Evolutionary conservation across 2,888 invertebrate species (phyloP).

Genomic region (Hylaea fasciaria): DNA sequence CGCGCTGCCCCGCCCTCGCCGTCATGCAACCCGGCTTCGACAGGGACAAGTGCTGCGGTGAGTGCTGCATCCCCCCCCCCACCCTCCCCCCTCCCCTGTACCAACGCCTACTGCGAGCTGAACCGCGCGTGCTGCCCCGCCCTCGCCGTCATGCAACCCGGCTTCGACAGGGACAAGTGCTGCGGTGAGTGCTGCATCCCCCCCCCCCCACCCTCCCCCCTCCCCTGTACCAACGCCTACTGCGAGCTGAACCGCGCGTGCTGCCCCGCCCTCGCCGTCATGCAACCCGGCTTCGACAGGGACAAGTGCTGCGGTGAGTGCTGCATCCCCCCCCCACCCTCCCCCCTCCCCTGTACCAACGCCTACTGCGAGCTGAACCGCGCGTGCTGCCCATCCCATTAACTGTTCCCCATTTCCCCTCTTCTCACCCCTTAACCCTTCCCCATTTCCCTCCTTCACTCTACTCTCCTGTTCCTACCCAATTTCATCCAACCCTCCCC

Average conservation of each 20-base stretch:
- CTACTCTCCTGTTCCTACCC: conserved; percentile 63
- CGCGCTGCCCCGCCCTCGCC: conserved; percentile 42
- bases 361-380: conserved; percentile 50
- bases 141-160: conserved; percentile 23
- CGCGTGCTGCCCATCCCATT: neutral
- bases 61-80: conserved; percentile 32
- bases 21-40: conserved; percentile 43
- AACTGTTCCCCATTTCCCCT: conserved; percentile 17
- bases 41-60: conserved; percentile 55
- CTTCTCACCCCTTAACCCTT: conserved; percentile 37
- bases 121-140: conserved; percentile 45
- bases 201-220: conserved; percentile 27
- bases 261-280: conserved; percentile 12
- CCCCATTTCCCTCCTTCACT: too few species aligned
- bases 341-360: conserved; percentile 56
- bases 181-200: conserved; percentile 52
- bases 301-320: conserved; percentile 59
- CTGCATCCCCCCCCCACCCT: conserved; percentile 26
- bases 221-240: conserved; percentile 60
- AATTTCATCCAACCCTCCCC: too few species aligned
- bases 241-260: conserved; percentile 44
- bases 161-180: conserved; percentile 49
- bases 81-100: conserved; percentile 51
- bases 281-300: conserved; percentile 41
- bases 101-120: conserved; percentile 56